These are phyloP conservation scores for Tetramorium bicarinatum DNA, from an alignment of 2,888 invertebrate genomes.

Conservation along the genomic window DNA sequence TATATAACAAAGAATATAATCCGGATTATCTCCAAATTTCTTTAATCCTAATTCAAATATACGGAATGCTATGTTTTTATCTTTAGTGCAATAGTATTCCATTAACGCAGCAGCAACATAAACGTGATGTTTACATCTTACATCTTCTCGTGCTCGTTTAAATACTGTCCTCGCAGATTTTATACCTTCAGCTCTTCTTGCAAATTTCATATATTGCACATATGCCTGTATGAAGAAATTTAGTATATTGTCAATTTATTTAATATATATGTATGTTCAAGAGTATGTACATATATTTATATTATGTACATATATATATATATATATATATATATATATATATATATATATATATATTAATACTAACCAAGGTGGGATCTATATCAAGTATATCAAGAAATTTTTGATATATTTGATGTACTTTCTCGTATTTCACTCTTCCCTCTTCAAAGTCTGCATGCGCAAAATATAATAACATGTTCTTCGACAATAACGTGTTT, in stretches of 20 bases:
- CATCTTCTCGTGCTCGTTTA: constrained; percentile 97
- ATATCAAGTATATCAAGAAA: constrained; percentile 95
- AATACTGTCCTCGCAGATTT: constrained; percentile 98
- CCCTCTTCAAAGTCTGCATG: constrained; percentile 99
- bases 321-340: not conserved
- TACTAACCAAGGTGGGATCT: constrained; percentile 96
- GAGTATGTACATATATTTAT: not conserved
- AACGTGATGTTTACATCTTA: constrained; percentile 93
- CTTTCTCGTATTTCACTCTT: constrained; percentile 97
- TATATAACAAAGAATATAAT: constrained; percentile 98
- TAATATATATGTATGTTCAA: not conserved
- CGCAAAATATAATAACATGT: constrained; percentile 98
- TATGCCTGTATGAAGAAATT: constrained; percentile 90
- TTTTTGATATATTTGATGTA: constrained; percentile 97
- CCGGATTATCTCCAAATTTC: constrained; percentile 97
- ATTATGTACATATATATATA: constrained; percentile 4
- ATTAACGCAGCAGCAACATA: constrained; percentile 99
- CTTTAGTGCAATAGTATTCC: constrained; percentile 99
- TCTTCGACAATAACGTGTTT: constrained; percentile 94
- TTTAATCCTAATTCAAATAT: constrained; percentile 99
- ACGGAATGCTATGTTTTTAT: constrained; percentile 97
- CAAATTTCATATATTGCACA: constrained; percentile 99
- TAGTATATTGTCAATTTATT: constrained; percentile 21
- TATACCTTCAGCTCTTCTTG: constrained; percentile 98
- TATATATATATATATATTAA: constrained; percentile 12